phyloP scores from a whole-genome alignment of 2,888 invertebrate genomes.

The Sesamia inferens region DNA sequence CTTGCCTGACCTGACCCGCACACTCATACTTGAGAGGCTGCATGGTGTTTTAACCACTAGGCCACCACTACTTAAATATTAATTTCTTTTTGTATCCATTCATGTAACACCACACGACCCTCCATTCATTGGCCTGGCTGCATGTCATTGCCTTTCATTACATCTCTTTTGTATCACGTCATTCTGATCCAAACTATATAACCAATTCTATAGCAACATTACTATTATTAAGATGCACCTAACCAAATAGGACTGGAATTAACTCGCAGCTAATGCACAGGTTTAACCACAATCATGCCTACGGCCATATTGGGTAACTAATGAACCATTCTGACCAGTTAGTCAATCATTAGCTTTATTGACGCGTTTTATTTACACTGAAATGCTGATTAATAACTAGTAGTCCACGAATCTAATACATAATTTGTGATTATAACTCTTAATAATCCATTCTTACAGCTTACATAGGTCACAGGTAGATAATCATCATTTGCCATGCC shows the following conservation, averaged over 20 bases:
- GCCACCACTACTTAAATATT: too few species aligned
- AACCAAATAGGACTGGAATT: neutral
- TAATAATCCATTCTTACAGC: neutral
- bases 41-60: too few species aligned
- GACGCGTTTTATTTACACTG: slow-evolving; percentile 18
- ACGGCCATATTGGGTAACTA: neutral
- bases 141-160: too few species aligned
- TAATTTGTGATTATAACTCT: neutral
- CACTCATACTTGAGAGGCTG: too few species aligned
- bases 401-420: neutral
- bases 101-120: too few species aligned
- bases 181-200: too few species aligned
- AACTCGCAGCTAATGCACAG: neutral
- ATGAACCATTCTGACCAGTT: slow-evolving; percentile 18
- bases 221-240: neutral
- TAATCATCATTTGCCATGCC: neutral
- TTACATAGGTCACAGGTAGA: neutral
- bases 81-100: too few species aligned
- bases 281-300: neutral
- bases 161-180: too few species aligned
- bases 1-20: too few species aligned
- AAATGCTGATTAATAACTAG: slow-evolving; percentile 22
- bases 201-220: too few species aligned
- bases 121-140: too few species aligned
- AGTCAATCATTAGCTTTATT: slow-evolving; percentile 33